phyloP scores from a whole-genome alignment of 2,797 vertebrate species.

The Amblyopsis hoosieri region DNA sequence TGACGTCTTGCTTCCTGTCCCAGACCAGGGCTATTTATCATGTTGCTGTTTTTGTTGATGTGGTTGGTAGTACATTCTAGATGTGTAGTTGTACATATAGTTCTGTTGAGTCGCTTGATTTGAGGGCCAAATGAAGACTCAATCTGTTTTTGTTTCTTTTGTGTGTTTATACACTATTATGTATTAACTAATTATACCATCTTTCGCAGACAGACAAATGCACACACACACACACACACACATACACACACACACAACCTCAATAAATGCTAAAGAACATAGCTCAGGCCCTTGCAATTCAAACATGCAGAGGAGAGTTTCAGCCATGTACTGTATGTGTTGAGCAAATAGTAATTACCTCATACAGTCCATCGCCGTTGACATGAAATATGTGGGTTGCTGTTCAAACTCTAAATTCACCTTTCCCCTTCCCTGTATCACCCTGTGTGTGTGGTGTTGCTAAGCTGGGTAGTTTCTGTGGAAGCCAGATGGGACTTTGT shows the following conservation, averaged over 20 bases:
- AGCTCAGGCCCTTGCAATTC: slow-evolving; percentile 23
- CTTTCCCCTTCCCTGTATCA: slow-evolving; percentile 2
- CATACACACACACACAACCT: slow-evolving; percentile 17
- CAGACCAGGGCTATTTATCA: neutral
- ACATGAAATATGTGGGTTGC: slow-evolving; percentile 33
- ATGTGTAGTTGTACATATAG: neutral
- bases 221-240: slow-evolving; percentile 14
- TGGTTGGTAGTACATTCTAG: neutral
- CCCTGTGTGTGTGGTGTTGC: neutral
- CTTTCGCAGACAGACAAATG: slow-evolving; percentile 1
- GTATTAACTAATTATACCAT: no score
- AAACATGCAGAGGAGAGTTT: no score
- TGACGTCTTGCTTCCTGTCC: slow-evolving; percentile 55
- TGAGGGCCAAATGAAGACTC: no score
- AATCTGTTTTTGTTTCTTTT: no score
- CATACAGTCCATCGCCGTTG: slow-evolving; percentile 23
- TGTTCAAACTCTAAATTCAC: slow-evolving; percentile 9
- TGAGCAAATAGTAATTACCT: slow-evolving; percentile 36
- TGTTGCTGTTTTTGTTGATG: slow-evolving; percentile 2
- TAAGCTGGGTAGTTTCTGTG: neutral
- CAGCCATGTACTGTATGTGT: slow-evolving; percentile 12
- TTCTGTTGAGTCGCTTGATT: slow-evolving; percentile 2
- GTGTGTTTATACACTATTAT: no score
- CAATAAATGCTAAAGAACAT: slow-evolving; percentile 47
- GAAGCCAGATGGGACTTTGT: no score